Evolutionary conservation across 2,113 vertebrate species (phyloP).

Genomic region (Upupa epops): DNA sequence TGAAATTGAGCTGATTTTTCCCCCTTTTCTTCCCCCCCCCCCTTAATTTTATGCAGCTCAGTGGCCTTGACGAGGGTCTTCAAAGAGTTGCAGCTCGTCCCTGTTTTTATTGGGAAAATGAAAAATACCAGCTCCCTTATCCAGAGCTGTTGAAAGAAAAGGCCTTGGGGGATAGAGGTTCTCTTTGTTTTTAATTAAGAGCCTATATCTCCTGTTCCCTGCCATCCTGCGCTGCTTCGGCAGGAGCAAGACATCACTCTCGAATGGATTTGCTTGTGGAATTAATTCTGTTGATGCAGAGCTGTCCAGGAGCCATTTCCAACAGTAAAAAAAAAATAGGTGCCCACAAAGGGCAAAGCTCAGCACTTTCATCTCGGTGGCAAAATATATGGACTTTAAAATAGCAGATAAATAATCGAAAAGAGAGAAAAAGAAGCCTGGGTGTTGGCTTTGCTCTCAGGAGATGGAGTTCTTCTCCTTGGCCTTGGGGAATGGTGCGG

Average conservation of each 20-base stretch:
- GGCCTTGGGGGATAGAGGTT: slow-evolving; percentile 42
- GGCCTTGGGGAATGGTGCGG: neutral
- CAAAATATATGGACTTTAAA: slow-evolving; percentile 27
- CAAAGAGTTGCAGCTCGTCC: neutral
- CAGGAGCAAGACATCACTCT: neutral
- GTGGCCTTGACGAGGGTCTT: slow-evolving; percentile 1
- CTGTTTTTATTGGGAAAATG: slow-evolving; percentile 30
- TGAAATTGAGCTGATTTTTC: neutral
- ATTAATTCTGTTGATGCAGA: slow-evolving; percentile 41
- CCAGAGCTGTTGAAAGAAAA: slow-evolving; percentile 22
- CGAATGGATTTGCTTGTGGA: neutral
- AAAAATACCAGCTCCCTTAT: slow-evolving; percentile 20
- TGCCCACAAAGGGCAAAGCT: slow-evolving; percentile 30
- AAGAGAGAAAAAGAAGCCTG: neutral
- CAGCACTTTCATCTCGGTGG: slow-evolving; percentile 37
- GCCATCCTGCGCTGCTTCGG: neutral
- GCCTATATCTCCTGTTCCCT: slow-evolving; percentile 24
- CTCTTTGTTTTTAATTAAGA: slow-evolving; percentile 64
- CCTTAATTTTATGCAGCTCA: slow-evolving; percentile 23
- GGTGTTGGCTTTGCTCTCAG: neutral
- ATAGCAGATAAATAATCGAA: neutral
- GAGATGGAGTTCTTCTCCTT: neutral
- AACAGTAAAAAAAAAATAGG: neutral
- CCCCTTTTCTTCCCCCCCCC: no score
- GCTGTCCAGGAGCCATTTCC: neutral